Evolutionary conservation across 2,113 vertebrate genomes (phyloP).

Genomic region (Callopanchax toddi): DNA sequence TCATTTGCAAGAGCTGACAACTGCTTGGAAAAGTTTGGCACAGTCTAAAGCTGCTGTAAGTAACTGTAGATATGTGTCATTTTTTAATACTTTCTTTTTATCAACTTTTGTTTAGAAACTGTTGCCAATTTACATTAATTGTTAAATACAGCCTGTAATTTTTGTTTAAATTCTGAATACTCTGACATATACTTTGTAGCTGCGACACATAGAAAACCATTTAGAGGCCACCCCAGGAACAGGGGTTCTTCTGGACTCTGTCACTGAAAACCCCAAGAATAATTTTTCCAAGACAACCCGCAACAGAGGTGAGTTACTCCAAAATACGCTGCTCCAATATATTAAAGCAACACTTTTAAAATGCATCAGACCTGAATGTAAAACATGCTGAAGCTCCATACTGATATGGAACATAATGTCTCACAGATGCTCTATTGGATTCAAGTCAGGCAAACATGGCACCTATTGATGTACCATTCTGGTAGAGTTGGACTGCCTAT

Average conservation of each 20-base stretch:
- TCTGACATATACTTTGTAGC: slow-evolving; percentile 69
- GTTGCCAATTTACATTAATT: neutral
- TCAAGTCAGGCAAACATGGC: too few species aligned
- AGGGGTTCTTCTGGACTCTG: slow-evolving; percentile 83
- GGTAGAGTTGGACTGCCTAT: too few species aligned
- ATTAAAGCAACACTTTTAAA: too few species aligned
- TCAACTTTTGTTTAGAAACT: neutral
- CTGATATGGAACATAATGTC: too few species aligned
- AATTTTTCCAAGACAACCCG: slow-evolving; percentile 80
- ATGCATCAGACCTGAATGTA: too few species aligned
- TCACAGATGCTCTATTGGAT: too few species aligned
- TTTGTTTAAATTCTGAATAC: neutral
- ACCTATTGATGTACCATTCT: too few species aligned
- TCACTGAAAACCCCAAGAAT: slow-evolving; percentile 89
- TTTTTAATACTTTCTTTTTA: slow-evolving; percentile 1
- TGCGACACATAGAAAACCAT: slow-evolving; percentile 93
- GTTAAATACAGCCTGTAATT: neutral
- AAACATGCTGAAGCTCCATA: too few species aligned
- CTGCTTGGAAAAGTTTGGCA: slow-evolving; percentile 86
- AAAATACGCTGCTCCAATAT: too few species aligned
- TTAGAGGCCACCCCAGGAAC: slow-evolving; percentile 85
- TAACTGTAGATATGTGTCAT: slow-evolving; percentile 41
- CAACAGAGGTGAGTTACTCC: slow-evolving; percentile 81
- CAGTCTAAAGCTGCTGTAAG: slow-evolving; percentile 95
- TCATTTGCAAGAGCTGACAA: slow-evolving; percentile 79